Evolutionary conservation across 2,113 vertebrate species (phyloP).

Genomic region (Raja brachyura): DNA sequence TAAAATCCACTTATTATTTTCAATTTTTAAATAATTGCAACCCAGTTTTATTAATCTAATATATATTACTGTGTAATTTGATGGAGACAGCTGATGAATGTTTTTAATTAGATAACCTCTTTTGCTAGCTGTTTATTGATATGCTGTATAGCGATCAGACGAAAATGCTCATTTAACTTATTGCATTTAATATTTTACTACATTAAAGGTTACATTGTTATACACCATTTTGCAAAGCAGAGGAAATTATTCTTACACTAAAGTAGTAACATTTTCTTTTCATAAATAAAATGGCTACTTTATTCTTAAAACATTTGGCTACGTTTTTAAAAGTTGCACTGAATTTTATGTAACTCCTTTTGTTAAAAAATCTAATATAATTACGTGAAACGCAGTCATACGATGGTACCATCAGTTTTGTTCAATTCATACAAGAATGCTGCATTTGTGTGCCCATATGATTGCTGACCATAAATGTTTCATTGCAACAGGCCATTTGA

Average conservation of each 20-base stretch:
- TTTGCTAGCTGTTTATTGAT: constrained; percentile 3
- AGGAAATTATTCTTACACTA: neutral
- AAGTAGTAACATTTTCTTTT: neutral
- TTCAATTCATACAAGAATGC: neutral
- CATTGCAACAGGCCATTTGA: neutral
- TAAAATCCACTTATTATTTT: neutral
- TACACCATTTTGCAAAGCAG: neutral
- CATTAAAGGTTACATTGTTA: neutral
- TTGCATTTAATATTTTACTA: neutral
- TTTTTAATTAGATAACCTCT: neutral
- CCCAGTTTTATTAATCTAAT: neutral
- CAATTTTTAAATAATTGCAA: neutral
- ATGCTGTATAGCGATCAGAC: neutral
- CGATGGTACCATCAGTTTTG: neutral
- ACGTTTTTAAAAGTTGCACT: neutral
- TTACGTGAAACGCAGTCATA: neutral
- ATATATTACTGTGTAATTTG: neutral
- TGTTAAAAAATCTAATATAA: neutral
- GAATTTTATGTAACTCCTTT: neutral
- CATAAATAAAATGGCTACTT: neutral
- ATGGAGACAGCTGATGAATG: neutral
- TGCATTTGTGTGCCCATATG: neutral
- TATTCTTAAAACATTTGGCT: neutral
- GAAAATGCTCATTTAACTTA: neutral
- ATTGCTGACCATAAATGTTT: neutral